Evolutionary conservation across 1,140 invertebrate species (phyloP).

Genomic region (Marisa cornuarietis): DNA sequence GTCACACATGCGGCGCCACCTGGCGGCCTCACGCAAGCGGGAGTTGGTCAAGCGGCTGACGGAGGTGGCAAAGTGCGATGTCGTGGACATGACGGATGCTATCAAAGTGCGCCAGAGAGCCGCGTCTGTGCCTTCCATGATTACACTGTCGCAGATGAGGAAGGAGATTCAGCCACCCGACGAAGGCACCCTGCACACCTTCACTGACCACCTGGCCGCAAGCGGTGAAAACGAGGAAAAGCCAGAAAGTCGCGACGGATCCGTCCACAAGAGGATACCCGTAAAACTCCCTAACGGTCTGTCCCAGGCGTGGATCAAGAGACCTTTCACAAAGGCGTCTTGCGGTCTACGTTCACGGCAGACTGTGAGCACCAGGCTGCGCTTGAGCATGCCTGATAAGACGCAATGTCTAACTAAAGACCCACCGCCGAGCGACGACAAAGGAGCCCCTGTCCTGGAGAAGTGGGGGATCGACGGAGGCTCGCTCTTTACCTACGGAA

Average conservation of each 20-base stretch:
- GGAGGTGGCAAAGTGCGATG: constrained; percentile 29
- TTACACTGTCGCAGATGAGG: constrained; percentile 15
- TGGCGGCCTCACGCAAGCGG: constrained; percentile 25
- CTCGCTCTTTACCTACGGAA: constrained; percentile 11
- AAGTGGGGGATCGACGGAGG: no score
- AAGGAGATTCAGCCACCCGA: not conserved
- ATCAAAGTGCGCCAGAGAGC: not conserved
- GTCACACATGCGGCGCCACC: constrained; percentile 12
- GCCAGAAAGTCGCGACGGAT: not conserved
- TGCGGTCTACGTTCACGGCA: not conserved
- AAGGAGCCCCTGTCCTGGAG: not conserved
- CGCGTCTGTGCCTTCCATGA: constrained; percentile 13
- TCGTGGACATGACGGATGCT: constrained; percentile 20
- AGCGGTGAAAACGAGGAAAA: not conserved
- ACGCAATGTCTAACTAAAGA: not conserved
- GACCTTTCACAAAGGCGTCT: not conserved
- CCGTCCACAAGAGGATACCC: not conserved
- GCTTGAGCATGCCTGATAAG: not conserved
- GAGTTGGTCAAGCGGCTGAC: constrained; percentile 25
- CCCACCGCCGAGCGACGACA: not conserved
- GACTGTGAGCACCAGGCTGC: no score
- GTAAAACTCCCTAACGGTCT: not conserved
- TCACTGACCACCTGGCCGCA: not conserved
- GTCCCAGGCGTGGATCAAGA: not conserved
- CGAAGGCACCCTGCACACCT: not conserved